A percentile compares a stretch with the other conserved stretches of the same genome.
phyloP scores from a whole-genome alignment of 2,113 vertebrate species.

The Rattus norvegicus region DNA sequence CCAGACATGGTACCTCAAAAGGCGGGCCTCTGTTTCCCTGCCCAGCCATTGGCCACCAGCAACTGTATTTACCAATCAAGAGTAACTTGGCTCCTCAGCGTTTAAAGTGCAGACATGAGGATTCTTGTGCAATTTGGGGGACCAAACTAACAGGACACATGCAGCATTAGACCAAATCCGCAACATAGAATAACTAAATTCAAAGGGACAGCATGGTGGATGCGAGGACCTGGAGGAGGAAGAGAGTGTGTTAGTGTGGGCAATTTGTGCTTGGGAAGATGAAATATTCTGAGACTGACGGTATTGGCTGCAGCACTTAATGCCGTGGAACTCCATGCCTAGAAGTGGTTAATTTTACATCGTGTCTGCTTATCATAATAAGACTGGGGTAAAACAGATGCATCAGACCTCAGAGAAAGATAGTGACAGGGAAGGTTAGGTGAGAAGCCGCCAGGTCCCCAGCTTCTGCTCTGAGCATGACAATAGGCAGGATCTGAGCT shows the following conservation, averaged over 20 bases:
- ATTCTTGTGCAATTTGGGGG: too few relatives aligned
- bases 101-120: too few relatives aligned
- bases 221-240: not conserved
- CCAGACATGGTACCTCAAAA: too few relatives aligned
- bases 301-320: not conserved
- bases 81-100: too few relatives aligned
- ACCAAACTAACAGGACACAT: too few relatives aligned
- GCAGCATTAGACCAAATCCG: too few relatives aligned
- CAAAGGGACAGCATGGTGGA: not conserved
- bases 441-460: not conserved
- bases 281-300: not conserved
- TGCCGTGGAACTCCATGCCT: not conserved
- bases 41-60: too few relatives aligned
- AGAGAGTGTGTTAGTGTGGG: too few relatives aligned
- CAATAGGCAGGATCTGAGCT: not conserved
- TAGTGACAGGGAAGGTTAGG: not conserved
- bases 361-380: not conserved
- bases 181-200: not conserved
- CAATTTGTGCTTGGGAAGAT: not conserved
- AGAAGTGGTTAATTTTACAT: not conserved
- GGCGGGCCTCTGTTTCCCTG: too few relatives aligned
- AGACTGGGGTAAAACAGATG: not conserved
- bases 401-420: not conserved
- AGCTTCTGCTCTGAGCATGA: not conserved
- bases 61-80: too few relatives aligned